Percentiles rank a stretch among this genome's conserved stretches.
phyloP scores from a whole-genome alignment of 2,113 vertebrate species.

The Ammodytes dubius region DNA sequence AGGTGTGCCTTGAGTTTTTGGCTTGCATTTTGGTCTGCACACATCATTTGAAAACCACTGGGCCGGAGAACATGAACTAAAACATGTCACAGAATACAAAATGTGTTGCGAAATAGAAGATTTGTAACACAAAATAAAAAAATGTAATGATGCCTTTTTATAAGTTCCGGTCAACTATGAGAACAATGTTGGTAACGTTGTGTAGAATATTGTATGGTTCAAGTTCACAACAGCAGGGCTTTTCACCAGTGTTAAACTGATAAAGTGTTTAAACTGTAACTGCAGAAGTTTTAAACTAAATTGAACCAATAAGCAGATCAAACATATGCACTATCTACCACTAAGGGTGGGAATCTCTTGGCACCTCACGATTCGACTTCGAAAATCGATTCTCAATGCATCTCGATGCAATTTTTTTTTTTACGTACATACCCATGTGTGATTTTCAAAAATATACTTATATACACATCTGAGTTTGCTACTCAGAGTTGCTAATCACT shows the following conservation, averaged over 20 bases:
- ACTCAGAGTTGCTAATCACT: no score
- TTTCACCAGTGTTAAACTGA: not conserved
- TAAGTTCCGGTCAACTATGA: not conserved
- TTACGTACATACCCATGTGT: no score
- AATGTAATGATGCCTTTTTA: not conserved
- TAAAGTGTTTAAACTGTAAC: not conserved
- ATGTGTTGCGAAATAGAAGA: not conserved
- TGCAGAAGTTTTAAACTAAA: not conserved
- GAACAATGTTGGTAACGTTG: not conserved
- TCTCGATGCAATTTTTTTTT: no score
- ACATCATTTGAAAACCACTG: no score
- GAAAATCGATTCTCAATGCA: no score
- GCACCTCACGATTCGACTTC: no score
- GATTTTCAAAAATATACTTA: no score
- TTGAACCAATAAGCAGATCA: not conserved
- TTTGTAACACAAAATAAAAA: not conserved
- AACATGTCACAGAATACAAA: not conserved
- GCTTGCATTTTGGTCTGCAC: no score
- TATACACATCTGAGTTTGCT: no score
- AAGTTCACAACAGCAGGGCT: not conserved
- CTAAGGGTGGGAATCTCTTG: no score
- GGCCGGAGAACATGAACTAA: not conserved
- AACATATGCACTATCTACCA: not conserved
- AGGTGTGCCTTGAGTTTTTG: no score
- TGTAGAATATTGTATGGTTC: not conserved